These are phyloP conservation scores for Coleophora flavipennella DNA, from an alignment of 2,888 invertebrate species.

Conservation along the genomic window DNA sequence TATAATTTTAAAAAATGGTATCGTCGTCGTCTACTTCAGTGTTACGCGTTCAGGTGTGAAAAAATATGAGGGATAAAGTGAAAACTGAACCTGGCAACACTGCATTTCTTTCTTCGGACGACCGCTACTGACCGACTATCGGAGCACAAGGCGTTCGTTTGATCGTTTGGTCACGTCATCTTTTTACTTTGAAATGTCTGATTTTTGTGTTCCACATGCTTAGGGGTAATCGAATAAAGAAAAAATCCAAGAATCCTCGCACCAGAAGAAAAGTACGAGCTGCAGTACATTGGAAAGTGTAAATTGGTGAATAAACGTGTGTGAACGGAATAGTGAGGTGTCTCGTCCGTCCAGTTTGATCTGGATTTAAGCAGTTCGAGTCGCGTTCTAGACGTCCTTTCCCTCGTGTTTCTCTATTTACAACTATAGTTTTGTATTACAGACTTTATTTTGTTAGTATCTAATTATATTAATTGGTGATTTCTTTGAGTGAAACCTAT, in stretches of 20 bases:
- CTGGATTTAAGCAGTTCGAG: conserved; percentile 61
- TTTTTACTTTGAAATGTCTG: conserved; percentile 61
- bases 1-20: too few relatives aligned
- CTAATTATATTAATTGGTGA: conserved; percentile 32
- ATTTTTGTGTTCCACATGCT: conserved; percentile 66
- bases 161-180: conserved; percentile 66
- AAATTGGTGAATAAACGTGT: conserved; percentile 5
- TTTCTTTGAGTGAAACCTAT: conserved; percentile 39
- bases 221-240: conserved; percentile 62
- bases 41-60: too few relatives aligned
- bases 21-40: too few relatives aligned
- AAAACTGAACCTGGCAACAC: conserved; percentile 1
- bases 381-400: conserved; percentile 48
- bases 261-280: conserved; percentile 60
- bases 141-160: conserved; percentile 46
- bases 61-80: too few relatives aligned
- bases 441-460: conserved; percentile 39
- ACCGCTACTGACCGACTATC: conserved; percentile 25
- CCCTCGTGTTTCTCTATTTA: conserved; percentile 37
- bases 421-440: conserved; percentile 46
- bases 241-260: conserved; percentile 62
- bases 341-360: conserved; percentile 63
- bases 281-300: conserved; percentile 54
- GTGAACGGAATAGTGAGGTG: conserved; percentile 48
- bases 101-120: conserved; percentile 39